Percentiles rank a stretch among this genome's conserved stretches.
phyloP scores from a whole-genome alignment of 2,113 vertebrate species.

The Onychostoma macrolepis region DNA sequence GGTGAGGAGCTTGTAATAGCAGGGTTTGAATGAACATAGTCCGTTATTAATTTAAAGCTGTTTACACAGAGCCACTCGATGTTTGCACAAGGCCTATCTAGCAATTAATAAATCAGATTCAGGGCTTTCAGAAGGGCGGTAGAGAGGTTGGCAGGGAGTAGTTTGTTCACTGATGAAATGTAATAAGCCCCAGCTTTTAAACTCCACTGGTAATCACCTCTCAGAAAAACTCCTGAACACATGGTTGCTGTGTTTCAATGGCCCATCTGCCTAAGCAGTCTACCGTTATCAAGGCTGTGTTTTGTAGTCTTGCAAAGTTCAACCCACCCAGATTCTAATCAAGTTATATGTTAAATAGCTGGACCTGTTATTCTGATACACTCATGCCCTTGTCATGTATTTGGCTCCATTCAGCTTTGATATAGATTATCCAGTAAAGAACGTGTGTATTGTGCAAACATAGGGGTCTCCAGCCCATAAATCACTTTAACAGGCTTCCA shows the following conservation, averaged over 20 bases:
- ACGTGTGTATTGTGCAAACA: slow-evolving; percentile 69
- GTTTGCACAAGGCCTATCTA: slow-evolving; percentile 36
- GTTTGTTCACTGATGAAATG: slow-evolving; percentile 27
- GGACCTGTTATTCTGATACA: slow-evolving; percentile 1
- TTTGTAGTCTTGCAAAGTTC: neutral
- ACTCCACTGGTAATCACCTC: slow-evolving; percentile 36
- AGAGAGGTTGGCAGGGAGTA: slow-evolving; percentile 1
- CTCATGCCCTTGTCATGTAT: slow-evolving; percentile 7
- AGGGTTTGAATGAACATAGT: slow-evolving; percentile 46
- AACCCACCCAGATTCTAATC: neutral
- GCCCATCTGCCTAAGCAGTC: neutral
- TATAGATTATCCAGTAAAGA: slow-evolving; percentile 64
- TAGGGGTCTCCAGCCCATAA: slow-evolving; percentile 68
- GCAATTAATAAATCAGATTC: slow-evolving; percentile 51
- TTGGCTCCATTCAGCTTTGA: slow-evolving; percentile 31
- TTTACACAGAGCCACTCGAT: slow-evolving; percentile 28
- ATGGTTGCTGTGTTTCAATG: neutral
- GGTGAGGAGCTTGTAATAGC: slow-evolving; percentile 44
- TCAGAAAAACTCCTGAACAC: neutral
- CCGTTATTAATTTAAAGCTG: slow-evolving; percentile 46
- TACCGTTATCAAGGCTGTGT: neutral
- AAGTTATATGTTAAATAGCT: neutral
- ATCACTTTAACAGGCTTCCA: slow-evolving; percentile 68
- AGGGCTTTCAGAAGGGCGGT: neutral
- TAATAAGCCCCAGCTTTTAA: slow-evolving; percentile 41